Conservation (phyloP, 2,888 invertebrate genomes). For the Allophyes oxyacanthae region DNA sequence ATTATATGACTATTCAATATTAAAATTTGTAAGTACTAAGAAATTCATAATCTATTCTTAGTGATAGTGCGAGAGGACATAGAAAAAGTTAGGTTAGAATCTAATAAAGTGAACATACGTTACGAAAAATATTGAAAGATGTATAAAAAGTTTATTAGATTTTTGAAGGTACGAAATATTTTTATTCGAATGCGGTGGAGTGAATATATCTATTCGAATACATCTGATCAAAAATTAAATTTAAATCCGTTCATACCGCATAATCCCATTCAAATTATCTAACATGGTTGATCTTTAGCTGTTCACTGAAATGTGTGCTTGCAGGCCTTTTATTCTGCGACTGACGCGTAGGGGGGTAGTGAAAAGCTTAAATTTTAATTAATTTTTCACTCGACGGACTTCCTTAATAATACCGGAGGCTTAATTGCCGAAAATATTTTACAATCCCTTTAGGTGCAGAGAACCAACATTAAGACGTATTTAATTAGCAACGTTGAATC, state of each 20-base stretch:
- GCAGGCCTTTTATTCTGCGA: constrained; percentile 76
- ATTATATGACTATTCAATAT: constrained; percentile 6
- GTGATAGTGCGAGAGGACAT: not conserved
- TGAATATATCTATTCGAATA: constrained; percentile 9
- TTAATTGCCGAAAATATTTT: constrained; percentile 83
- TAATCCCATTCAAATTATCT: constrained; percentile 83
- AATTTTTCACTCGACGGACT: constrained; percentile 85
- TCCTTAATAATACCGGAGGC: constrained; percentile 78
- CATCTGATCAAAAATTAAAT: constrained; percentile 63
- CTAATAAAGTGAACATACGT: not conserved
- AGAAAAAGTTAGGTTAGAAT: not conserved
- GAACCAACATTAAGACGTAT: constrained; percentile 70
- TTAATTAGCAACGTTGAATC: constrained; percentile 75
- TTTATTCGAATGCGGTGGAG: constrained; percentile 21
- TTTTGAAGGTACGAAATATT: not conserved
- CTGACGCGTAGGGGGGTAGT: constrained; percentile 73
- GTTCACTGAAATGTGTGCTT: constrained; percentile 82
- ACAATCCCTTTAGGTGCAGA: constrained; percentile 72
- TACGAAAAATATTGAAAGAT: not conserved
- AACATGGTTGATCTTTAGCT: constrained; percentile 84
- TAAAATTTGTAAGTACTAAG: not conserved
- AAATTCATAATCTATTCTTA: not conserved
- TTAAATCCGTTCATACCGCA: constrained; percentile 70
- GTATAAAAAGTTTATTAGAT: constrained; percentile 1
- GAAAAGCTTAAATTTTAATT: constrained; percentile 86